Evolutionary conservation across 2,797 vertebrate genomes (phyloP).

Genomic region (Remorina albescens): DNA sequence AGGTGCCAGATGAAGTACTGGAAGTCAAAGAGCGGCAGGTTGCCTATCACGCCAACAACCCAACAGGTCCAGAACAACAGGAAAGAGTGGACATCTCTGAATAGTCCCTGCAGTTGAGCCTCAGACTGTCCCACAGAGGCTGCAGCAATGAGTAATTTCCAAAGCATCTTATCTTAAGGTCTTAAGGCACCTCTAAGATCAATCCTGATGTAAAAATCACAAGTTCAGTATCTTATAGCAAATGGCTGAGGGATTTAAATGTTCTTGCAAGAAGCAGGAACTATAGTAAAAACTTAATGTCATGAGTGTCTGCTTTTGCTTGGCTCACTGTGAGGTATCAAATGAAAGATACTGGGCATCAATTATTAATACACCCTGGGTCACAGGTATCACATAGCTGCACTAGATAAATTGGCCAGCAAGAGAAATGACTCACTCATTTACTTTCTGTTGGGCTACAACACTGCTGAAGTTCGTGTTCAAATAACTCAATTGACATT

Average conservation of each 20-base stretch:
- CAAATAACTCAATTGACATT: not conserved
- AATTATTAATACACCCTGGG: constrained; percentile 68
- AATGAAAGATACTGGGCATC: constrained; percentile 50
- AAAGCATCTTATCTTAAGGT: constrained; percentile 54
- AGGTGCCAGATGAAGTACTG: too few relatives aligned
- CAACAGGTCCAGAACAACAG: constrained; percentile 75
- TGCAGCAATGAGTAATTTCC: constrained; percentile 75
- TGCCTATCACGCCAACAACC: constrained; percentile 71
- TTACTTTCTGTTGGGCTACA: not conserved
- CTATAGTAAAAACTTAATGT: constrained; percentile 31
- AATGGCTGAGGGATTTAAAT: constrained; percentile 6
- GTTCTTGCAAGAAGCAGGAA: constrained; percentile 21
- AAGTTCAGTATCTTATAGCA: not conserved
- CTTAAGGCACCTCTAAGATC: constrained; percentile 26
- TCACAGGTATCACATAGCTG: constrained; percentile 31
- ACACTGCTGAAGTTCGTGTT: not conserved
- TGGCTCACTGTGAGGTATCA: constrained; percentile 49
- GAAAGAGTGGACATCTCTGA: constrained; percentile 84
- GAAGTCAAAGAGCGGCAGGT: too few relatives aligned
- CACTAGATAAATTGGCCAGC: not conserved
- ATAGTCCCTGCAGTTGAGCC: constrained; percentile 75
- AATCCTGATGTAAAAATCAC: constrained; percentile 51
- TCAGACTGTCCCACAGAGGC: constrained; percentile 79
- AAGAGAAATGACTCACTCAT: not conserved
- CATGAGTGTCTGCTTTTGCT: constrained; percentile 17